These are phyloP conservation scores for Hypotaenidia philippensis DNA, from an alignment of 2,797 vertebrate genomes.

Conservation along the genomic window DNA sequence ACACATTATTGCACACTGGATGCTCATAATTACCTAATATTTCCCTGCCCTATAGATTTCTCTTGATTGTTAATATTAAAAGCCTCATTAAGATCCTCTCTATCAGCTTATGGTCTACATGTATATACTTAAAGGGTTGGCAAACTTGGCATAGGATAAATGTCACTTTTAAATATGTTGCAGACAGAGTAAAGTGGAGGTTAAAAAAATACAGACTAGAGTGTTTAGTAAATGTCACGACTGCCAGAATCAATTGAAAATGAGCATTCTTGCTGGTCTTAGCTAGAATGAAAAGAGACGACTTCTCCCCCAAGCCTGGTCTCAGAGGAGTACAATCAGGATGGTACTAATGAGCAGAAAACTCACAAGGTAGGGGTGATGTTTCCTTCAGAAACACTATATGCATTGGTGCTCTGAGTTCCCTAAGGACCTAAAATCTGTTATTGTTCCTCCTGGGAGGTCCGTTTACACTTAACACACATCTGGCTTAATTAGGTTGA, in stretches of 20 bases:
- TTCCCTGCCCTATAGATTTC: not conserved
- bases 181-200: constrained; percentile 50
- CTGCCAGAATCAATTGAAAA: constrained; percentile 61
- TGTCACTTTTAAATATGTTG: constrained; percentile 71
- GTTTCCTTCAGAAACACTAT: constrained; percentile 70
- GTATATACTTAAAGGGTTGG: constrained; percentile 51
- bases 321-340: constrained; percentile 49
- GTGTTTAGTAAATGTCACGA: constrained; percentile 60
- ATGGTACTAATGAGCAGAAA: constrained; percentile 71
- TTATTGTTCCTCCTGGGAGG: constrained; percentile 82
- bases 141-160: constrained; percentile 68
- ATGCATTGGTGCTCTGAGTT: constrained; percentile 59
- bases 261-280: constrained; percentile 50
- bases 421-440: constrained; percentile 75
- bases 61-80: constrained; percentile 10
- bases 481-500: constrained; percentile 85
- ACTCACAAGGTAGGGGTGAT: constrained; percentile 66
- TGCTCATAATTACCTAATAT: not conserved
- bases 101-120: constrained; percentile 34
- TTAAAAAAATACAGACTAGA: constrained; percentile 67
- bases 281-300: constrained; percentile 41
- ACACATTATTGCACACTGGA: not conserved
- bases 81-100: constrained; percentile 36
- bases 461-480: constrained; percentile 80
- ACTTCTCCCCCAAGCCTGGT: not conserved